Percentiles rank a stretch among this genome's conserved stretches.
phyloP scores from a whole-genome alignment of 2,888 invertebrate genomes.

The Dexiosoma caninum region DNA sequence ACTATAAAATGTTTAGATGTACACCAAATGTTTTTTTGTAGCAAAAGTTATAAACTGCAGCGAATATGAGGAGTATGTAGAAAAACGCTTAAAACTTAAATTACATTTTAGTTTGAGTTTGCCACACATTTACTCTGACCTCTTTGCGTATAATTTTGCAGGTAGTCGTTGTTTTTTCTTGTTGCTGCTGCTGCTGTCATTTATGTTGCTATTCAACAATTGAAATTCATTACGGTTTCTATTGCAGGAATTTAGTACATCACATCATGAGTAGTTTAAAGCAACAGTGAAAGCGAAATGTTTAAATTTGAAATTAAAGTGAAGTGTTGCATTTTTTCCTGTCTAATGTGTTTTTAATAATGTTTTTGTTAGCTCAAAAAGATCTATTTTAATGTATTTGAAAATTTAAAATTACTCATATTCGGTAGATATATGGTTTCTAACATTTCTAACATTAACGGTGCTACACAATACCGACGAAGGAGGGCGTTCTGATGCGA shows the following conservation, averaged over 20 bases:
- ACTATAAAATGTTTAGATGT: not conserved
- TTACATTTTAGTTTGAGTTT: conserved; percentile 38
- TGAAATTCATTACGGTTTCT: conserved; percentile 15
- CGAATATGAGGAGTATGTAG: too few species aligned
- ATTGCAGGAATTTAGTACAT: conserved; percentile 25
- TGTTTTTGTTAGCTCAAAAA: too few species aligned
- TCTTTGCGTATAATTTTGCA: too few species aligned
- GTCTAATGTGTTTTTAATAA: not conserved
- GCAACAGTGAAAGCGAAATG: not conserved
- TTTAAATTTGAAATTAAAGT: conserved; percentile 3
- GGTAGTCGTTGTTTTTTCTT: too few species aligned
- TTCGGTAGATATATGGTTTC: too few species aligned
- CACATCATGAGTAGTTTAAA: not conserved
- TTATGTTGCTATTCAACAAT: conserved; percentile 3
- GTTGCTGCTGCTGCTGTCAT: not conserved
- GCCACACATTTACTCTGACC: too few species aligned
- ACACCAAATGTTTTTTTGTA: not conserved
- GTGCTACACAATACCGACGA: too few species aligned
- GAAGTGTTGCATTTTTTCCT: not conserved
- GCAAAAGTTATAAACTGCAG: not conserved
- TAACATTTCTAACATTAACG: too few species aligned
- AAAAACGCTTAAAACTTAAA: conserved; percentile 14
- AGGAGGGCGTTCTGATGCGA: too few species aligned
- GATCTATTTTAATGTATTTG: too few species aligned
- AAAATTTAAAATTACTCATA: too few species aligned